Evolutionary conservation across 2,888 invertebrate genomes (phyloP).

Genomic region (Pristionchus entomophagus): DNA sequence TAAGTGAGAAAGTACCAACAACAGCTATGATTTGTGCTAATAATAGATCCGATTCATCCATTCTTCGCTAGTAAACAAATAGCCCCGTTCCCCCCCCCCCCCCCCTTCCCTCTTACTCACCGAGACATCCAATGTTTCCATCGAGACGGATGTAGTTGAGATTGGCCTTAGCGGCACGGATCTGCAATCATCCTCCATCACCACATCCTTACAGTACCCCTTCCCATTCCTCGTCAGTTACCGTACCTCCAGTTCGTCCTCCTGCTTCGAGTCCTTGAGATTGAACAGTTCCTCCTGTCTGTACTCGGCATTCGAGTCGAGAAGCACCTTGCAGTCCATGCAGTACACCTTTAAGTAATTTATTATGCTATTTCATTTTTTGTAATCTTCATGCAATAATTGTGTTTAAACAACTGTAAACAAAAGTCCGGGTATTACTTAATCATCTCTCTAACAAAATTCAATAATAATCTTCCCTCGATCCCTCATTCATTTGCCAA

Average conservation of each 20-base stretch:
- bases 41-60: too few relatives aligned
- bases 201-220: background rate
- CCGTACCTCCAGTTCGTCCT: slow-evolving; percentile 62
- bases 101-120: slow-evolving; percentile 77
- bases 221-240: background rate
- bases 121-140: slow-evolving; percentile 94
- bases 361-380: background rate
- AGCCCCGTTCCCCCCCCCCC: too few relatives aligned
- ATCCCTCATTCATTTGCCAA: background rate
- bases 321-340: slow-evolving; percentile 98
- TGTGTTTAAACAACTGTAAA: background rate
- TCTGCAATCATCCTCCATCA: slow-evolving; percentile 79
- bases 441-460: background rate
- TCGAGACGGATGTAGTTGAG: slow-evolving; percentile 97
- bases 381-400: background rate
- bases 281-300: slow-evolving; percentile 89
- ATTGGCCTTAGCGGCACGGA: slow-evolving; percentile 91
- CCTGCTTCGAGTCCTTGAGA: slow-evolving; percentile 85
- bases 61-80: too few relatives aligned
- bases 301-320: slow-evolving; percentile 97
- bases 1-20: background rate
- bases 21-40: background rate
- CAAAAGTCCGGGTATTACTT: background rate
- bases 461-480: background rate
- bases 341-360: slow-evolving; percentile 79